Evolutionary conservation across 2,888 invertebrate species (phyloP).

Genomic region (Gerris lacustris): DNA sequence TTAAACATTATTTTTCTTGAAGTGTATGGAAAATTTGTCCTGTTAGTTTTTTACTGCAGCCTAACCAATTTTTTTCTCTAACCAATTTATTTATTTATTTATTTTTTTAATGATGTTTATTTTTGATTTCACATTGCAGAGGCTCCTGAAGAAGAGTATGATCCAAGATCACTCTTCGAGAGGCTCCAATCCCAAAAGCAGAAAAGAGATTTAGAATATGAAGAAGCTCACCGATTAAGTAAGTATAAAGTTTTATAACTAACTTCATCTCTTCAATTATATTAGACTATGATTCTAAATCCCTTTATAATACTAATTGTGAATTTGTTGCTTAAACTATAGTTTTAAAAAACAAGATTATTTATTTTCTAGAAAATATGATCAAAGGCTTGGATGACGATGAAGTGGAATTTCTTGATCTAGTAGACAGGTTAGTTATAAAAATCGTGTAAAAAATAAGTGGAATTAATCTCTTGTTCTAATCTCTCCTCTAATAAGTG

Average conservation of each 20-base stretch:
- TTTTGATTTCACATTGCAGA: slow-evolving; percentile 44
- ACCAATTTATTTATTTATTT: not conserved
- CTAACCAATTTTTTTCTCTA: too few relatives aligned
- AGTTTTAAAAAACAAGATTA: slow-evolving; percentile 4
- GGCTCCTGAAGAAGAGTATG: slow-evolving; percentile 74
- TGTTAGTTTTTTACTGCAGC: too few relatives aligned
- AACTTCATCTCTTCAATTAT: not conserved
- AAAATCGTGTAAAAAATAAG: too few relatives aligned
- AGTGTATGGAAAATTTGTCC: too few relatives aligned
- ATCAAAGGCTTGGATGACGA: slow-evolving; percentile 85
- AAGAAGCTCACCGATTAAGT: slow-evolving; percentile 94
- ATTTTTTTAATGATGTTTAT: not conserved
- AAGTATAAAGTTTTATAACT: slow-evolving; percentile 35
- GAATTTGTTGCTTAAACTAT: not conserved
- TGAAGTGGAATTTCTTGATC: slow-evolving; percentile 85
- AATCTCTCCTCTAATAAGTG: too few relatives aligned
- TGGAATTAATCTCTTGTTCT: too few relatives aligned
- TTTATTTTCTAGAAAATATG: slow-evolving; percentile 42
- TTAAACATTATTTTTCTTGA: too few relatives aligned
- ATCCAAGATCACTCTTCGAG: slow-evolving; percentile 78
- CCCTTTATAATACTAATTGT: not conserved
- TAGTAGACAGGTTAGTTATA: slow-evolving; percentile 53
- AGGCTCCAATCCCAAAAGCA: slow-evolving; percentile 83
- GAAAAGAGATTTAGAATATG: slow-evolving; percentile 84
- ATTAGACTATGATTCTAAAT: not conserved